A percentile compares a stretch with the other conserved stretches of the same genome.
These are phyloP conservation scores for Catostomus latipinnis DNA, from an alignment of 2,797 vertebrate genomes.

Conservation along the genomic window DNA sequence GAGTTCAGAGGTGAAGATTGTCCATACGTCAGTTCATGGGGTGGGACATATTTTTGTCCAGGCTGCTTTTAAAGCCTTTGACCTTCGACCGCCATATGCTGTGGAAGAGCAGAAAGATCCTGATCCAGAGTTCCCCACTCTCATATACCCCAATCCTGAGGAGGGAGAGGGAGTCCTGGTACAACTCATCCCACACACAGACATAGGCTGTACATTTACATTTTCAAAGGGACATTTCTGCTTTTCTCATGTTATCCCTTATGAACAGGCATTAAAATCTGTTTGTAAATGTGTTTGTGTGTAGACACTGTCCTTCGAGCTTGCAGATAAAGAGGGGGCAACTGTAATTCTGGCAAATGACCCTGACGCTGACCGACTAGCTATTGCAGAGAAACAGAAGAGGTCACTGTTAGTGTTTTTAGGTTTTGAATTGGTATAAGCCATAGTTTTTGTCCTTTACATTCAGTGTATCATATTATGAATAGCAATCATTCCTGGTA, in stretches of 20 bases:
- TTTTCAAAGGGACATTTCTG: neutral
- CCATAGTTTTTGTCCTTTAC: neutral
- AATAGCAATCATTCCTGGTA: neutral
- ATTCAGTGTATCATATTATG: neutral
- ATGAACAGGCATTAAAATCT: neutral
- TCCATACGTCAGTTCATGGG: slow-evolving; percentile 96
- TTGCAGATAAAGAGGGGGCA: slow-evolving; percentile 89
- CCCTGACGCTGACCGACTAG: slow-evolving; percentile 95
- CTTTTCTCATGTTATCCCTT: neutral
- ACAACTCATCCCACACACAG: slow-evolving; percentile 39
- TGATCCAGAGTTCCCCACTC: slow-evolving; percentile 94
- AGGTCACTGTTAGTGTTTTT: slow-evolving; percentile 73
- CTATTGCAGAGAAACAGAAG: slow-evolving; percentile 91
- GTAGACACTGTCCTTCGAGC: slow-evolving; percentile 91
- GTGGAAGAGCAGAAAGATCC: slow-evolving; percentile 95
- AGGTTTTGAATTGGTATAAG: neutral
- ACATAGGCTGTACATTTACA: too few species aligned
- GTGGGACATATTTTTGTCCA: slow-evolving; percentile 94
- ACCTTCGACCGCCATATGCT: slow-evolving; percentile 85
- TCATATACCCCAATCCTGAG: slow-evolving; percentile 97
- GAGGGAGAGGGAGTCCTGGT: slow-evolving; percentile 97
- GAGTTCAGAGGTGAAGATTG: slow-evolving; percentile 87
- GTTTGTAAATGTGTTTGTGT: slow-evolving; percentile 51
- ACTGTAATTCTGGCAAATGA: slow-evolving; percentile 92
- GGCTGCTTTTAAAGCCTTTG: slow-evolving; percentile 89